Percentiles rank a stretch among this genome's conserved stretches.
phyloP scores from a whole-genome alignment of 1,140 invertebrate genomes.

The Catajapyx aquilonaris region DNA sequence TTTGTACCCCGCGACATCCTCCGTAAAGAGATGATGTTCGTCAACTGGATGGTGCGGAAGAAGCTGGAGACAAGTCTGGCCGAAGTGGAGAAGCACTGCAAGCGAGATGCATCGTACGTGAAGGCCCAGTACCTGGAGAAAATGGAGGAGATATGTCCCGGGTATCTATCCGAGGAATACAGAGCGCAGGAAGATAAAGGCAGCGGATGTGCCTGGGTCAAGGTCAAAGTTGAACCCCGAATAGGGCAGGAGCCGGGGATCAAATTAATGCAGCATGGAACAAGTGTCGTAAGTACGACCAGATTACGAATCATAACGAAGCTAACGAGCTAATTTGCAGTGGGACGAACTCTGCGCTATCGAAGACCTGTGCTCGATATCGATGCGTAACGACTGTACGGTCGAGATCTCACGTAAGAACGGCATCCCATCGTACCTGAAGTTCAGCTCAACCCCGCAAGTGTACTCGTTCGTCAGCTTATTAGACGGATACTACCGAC shows the following conservation, averaged over 20 bases:
- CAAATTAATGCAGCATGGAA: slow-evolving; percentile 31
- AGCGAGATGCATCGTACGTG: slow-evolving; percentile 36
- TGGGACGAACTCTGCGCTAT: slow-evolving; percentile 56
- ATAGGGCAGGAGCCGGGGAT: slow-evolving; percentile 40
- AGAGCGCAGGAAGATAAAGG: slow-evolving; percentile 39
- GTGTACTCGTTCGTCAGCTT: slow-evolving; percentile 61
- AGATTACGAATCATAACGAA: background rate
- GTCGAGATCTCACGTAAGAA: slow-evolving; percentile 53
- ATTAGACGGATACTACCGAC: slow-evolving; percentile 69
- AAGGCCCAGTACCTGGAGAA: slow-evolving; percentile 58
- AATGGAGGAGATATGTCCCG: slow-evolving; percentile 49
- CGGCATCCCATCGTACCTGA: slow-evolving; percentile 53
- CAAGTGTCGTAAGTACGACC: slow-evolving; percentile 29
- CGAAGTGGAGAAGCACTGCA: slow-evolving; percentile 4
- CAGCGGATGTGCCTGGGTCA: slow-evolving; percentile 30
- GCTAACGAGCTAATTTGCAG: slow-evolving; percentile 19
- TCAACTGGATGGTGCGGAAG: slow-evolving; percentile 23
- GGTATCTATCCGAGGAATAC: slow-evolving; percentile 58
- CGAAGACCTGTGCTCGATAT: slow-evolving; percentile 59
- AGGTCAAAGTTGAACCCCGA: slow-evolving; percentile 43
- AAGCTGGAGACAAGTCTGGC: slow-evolving; percentile 4
- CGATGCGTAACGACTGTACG: slow-evolving; percentile 41
- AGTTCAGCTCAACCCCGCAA: slow-evolving; percentile 32
- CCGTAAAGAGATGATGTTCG: slow-evolving; percentile 45
- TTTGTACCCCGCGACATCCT: slow-evolving; percentile 58